Percentiles rank a stretch among this genome's conserved stretches.
Evolutionary conservation across 2,888 invertebrate species (phyloP).

Genomic region (Caenorhabditis plicata): DNA sequence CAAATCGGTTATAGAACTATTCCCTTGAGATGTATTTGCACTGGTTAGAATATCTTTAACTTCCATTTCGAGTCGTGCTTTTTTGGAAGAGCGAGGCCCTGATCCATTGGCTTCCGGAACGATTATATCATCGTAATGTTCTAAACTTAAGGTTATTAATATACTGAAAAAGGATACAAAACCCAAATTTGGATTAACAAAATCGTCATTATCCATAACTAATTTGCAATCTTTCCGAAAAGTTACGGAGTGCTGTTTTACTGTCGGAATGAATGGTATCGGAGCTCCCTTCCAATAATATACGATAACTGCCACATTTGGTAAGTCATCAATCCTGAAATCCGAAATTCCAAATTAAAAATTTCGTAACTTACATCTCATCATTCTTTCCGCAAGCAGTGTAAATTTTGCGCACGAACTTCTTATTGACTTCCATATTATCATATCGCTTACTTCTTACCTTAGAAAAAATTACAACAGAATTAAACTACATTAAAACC

Average conservation of each 20-base stretch:
- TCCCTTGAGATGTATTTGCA: neutral
- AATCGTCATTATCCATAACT: conserved; percentile 19
- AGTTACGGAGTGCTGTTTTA: conserved; percentile 13
- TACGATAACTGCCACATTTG: conserved; percentile 35
- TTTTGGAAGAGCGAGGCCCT: no score
- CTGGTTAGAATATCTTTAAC: neutral
- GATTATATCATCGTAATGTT: neutral
- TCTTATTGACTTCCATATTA: conserved; percentile 35
- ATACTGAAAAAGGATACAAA: neutral
- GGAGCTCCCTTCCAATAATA: conserved; percentile 54
- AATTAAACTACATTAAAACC: conserved; percentile 1
- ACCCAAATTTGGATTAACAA: conserved; percentile 11
- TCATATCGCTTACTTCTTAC: conserved; percentile 46
- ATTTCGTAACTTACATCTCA: conserved; percentile 4
- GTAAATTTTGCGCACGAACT: conserved; percentile 51
- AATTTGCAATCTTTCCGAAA: conserved; percentile 7
- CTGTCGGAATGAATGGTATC: conserved; percentile 14
- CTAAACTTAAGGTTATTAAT: neutral
- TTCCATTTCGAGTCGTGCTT: neutral
- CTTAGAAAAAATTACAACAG: conserved; percentile 1
- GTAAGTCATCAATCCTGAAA: conserved; percentile 18
- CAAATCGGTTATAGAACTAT: neutral
- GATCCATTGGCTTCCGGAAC: no score
- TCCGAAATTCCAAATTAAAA: neutral
- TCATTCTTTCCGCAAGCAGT: conserved; percentile 25